Conservation (phyloP, 2,797 vertebrate species). For the Molossus alvarezi region DNA sequence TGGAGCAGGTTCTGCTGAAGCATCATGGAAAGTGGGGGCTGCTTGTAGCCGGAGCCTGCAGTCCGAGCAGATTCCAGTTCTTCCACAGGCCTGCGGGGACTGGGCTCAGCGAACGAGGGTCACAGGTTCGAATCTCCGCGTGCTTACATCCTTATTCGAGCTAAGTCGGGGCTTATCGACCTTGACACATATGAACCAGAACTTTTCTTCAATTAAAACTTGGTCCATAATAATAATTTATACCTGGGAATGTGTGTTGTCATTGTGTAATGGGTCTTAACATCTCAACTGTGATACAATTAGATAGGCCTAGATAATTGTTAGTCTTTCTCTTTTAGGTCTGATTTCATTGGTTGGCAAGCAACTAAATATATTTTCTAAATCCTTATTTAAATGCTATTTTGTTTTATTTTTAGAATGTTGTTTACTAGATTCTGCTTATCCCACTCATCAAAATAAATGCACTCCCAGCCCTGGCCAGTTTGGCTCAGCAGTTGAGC, state of each 20-base stretch:
- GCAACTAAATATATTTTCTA: slow-evolving; percentile 34
- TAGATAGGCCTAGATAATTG: background rate
- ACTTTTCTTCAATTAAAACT: slow-evolving; percentile 42
- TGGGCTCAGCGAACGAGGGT: background rate
- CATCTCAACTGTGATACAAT: background rate
- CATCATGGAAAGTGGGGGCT: background rate
- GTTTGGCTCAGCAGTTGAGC: too few relatives aligned
- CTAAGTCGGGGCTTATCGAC: background rate
- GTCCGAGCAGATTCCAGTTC: background rate
- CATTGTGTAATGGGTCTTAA: background rate
- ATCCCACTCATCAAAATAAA: slow-evolving; percentile 37
- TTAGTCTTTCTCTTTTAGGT: slow-evolving; percentile 38
- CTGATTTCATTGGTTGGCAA: background rate
- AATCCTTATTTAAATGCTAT: slow-evolving; percentile 35
- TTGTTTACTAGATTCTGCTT: slow-evolving; percentile 27
- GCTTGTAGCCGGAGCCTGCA: background rate
- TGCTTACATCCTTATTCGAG: background rate
- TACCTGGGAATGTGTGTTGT: background rate
- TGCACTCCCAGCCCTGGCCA: background rate
- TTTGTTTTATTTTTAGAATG: slow-evolving; percentile 38
- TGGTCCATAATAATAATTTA: slow-evolving; percentile 15
- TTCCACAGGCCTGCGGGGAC: background rate
- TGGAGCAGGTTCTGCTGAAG: background rate
- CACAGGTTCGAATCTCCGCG: background rate
- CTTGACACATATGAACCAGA: background rate